These are phyloP conservation scores for Acanthis flammea DNA, from an alignment of 2,797 vertebrate species.

Conservation along the genomic window DNA sequence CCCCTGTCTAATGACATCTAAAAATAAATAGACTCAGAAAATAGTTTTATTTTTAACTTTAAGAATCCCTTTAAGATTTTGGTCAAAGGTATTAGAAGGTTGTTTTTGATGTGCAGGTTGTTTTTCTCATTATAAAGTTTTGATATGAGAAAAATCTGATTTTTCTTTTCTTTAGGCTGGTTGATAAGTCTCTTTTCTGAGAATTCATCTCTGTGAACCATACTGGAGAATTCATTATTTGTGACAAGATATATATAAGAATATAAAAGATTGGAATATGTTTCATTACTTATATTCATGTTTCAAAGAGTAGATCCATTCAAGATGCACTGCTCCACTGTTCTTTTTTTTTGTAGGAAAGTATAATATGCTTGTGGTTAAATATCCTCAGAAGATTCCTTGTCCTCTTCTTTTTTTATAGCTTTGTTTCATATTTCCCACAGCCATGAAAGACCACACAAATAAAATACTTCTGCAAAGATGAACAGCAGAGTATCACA, in stretches of 20 bases:
- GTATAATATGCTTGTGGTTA: conserved; percentile 34
- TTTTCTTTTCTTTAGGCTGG: not conserved
- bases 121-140: not conserved
- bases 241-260: not conserved
- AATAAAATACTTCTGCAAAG: conserved; percentile 50
- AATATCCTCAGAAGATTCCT: conserved; percentile 20
- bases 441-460: conserved; percentile 37
- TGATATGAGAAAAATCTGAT: not conserved
- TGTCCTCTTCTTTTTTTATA: not conserved
- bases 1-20: not conserved
- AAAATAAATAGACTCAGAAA: not conserved
- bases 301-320: not conserved
- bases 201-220: not conserved
- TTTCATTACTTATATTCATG: not conserved
- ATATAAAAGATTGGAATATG: not conserved
- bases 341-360: not conserved
- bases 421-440: conserved; percentile 29
- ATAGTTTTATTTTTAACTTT: not conserved
- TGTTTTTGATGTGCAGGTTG: not conserved
- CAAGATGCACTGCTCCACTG: not conserved
- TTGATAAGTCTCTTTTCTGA: not conserved
- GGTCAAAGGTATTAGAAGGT: not conserved
- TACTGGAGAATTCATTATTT: not conserved
- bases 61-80: not conserved
- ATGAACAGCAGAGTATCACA: conserved; percentile 14